phyloP scores from a whole-genome alignment of 64 coral and sea anemone genomes.

The Pocillopora damicornis region DNA sequence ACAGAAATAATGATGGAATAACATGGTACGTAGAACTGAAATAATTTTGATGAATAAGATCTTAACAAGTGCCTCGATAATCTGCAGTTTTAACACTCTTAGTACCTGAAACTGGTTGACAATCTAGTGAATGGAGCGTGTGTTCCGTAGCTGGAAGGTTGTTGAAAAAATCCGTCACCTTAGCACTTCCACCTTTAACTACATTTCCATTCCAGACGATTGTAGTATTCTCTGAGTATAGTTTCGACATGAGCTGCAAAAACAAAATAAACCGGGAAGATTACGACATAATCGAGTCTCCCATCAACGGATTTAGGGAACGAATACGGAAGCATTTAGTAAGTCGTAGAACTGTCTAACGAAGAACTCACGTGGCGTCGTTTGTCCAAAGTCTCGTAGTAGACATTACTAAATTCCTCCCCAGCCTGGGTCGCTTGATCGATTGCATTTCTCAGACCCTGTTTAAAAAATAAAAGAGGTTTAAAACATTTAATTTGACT shows the following conservation, averaged over 20 bases:
- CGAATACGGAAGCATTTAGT: background rate
- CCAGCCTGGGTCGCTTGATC: conserved; percentile 72
- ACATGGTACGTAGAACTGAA: background rate
- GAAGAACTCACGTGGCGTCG: conserved; percentile 70
- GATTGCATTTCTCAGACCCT: conserved; percentile 73
- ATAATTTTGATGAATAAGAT: background rate
- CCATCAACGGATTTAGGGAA: background rate
- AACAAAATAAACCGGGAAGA: background rate
- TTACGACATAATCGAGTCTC: background rate
- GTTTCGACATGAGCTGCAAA: conserved; percentile 68
- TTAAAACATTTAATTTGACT: background rate
- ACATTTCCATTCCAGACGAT: conserved; percentile 89
- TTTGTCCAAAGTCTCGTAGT: conserved; percentile 91
- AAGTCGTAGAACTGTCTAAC: background rate
- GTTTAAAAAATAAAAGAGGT: background rate
- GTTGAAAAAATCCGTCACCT: conserved; percentile 76
- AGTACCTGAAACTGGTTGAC: conserved; percentile 87
- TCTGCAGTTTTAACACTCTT: background rate
- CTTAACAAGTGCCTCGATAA: background rate
- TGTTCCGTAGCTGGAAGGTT: conserved; percentile 77
- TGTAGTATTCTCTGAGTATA: conserved; percentile 74
- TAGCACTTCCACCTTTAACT: conserved; percentile 64
- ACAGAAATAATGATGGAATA: too few relatives aligned
- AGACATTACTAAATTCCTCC: conserved; percentile 75
- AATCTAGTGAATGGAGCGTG: conserved; percentile 72